Evolutionary conservation across 2,113 vertebrate species (phyloP), one percentile per base, ranked within the genome.

Genomic region (Rhea pennata): DNA sequence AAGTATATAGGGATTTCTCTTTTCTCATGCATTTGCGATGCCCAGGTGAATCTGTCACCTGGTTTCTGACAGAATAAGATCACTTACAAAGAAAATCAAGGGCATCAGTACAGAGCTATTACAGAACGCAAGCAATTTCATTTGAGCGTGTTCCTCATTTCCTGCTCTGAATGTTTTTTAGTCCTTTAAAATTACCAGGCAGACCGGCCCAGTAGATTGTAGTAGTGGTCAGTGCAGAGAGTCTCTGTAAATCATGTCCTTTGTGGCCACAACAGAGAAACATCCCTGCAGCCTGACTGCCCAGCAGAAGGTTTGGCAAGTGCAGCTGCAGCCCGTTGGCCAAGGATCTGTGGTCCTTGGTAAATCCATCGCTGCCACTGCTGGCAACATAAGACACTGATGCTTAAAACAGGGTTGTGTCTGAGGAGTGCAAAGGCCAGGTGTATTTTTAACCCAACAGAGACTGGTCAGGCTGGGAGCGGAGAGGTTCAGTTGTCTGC

Each of bases 311-410:
- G 40, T 90, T 95, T 97, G 92, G 93, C 95, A 98, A 93, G 78
- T 21, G 39, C 58, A 88, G 75, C 31, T 5, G 13, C 39, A 91
- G 36, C 14, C 66, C 16, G 19, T 92, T 76, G 89, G 96, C 97
- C 97, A 97, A 91, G 77, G 46, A 44, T 71, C 92, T 97, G 96
- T 83, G 95, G 96, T 95, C 94, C 77, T 96, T 93, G 62, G 91
- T 91, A 97, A 96, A 97, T 82, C 94, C 61, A 89, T 91, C 87
- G 53, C 56, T 73, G 79, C 33, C 27, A 6, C 23, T 64, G 14
- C 27, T 82, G 90, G 72, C 94, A 94, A 83, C 4, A 4, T 9
- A 71, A 39, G 87, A 56, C 6, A 4, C 44, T 82, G 26, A 27
- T 70, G 23, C 69, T 92, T 78, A 72, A 84, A 88, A 78, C 53